Base-by-base conservation (phyloP, 2,888 invertebrate species). In the Carterocephalus palaemon region DNA sequence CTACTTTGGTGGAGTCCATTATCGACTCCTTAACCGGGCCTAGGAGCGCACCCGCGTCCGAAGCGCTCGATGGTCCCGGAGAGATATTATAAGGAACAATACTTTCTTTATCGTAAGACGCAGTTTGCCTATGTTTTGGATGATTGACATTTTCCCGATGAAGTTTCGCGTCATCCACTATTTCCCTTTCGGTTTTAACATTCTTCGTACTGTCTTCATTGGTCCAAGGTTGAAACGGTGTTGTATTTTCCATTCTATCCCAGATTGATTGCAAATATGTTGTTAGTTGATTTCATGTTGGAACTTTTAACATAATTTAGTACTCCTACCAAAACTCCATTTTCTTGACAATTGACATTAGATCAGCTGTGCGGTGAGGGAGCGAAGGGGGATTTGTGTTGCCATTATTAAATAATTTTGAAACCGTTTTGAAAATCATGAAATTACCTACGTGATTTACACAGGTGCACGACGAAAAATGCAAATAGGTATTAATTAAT, bases 51-150 rank as follows among this genome's bases (percentile, higher is more conserved):
- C 70, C 70, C 53, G 75, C 57, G 55, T 64, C 69, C 51, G 68
- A 56, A 54, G 67, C 66, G 56, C 70, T 64, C 57, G 83, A 84
- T 54, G 85, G 73, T 60, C 84, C 85, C 61, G 84, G 71, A 61
- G 75, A 67, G 64, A 60, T 66, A 64, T 69, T 77, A 56, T 79
- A 63, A 67, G 67, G 70, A 62, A 70, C 68, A 70, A 77, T 75
- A 80, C 75, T 80, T 72, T 84, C 85, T 82, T 85, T 84, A 84
- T 75, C 79, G 69, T 84, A 85, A 85, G 84, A 85, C 85, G 85
- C 83, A 85, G 81, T 84, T 85, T 85, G 85, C 84, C 84, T 84
- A 80, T 85, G 85, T 86, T 85, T 86, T 86, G 86, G 85, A 81
- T 84, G 83, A 84, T 84, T 86, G 86, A 84, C 85, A 85, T 86